Base-by-base conservation (phyloP, 2,113 vertebrate species). In the Tragulus kanchil region DNA sequence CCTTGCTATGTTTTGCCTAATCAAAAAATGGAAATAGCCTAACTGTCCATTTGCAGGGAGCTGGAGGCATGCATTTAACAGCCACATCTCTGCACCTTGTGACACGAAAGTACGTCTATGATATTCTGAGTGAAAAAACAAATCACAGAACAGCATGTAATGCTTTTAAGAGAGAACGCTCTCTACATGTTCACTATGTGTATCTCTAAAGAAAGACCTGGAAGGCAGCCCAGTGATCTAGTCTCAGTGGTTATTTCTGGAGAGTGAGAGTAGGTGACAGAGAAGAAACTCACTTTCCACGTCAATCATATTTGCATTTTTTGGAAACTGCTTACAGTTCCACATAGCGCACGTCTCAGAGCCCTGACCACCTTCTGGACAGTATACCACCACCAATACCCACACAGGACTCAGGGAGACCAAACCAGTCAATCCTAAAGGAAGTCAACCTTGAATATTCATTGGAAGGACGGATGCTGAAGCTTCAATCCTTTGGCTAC, bases 1-100 rank as follows among this genome's bases (percentile, higher is more conserved):
- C 9, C 21, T 45, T 13, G 10, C n/a, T 59, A 31, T 26, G 25
- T 50, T 64, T 21, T 61, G 75, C 13, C 26, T 61, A 56, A 61
- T 48, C 11, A 67, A 75, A 36, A 77, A 52, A 25, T 26, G 54
- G 48, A 71, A 89, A 23, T 10, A 58, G 2, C 31, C 25, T n/a
- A 8, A 15, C 50, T 14, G 26, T 15, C 14, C 79, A 11, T 26
- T 23, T 6, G 12, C 0, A 4, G 71, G 31, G 67, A 50, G 9
- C 5, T 17, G 13, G 56, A 5, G 48, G 26, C 26, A 3, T 21
- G 8, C 31, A 2, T 17, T 2, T 61, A 28, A 56, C 14, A 12
- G 23, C 54, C 21, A 8, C 7, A 3, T 7, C 0, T 26, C 42
- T 23, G 56, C 9, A 0, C 2, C 0, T 19, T 4, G 31, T 6